Evolutionary conservation across 2,888 invertebrate genomes (phyloP).

Genomic region (Vannuccia rotundouncinata): DNA sequence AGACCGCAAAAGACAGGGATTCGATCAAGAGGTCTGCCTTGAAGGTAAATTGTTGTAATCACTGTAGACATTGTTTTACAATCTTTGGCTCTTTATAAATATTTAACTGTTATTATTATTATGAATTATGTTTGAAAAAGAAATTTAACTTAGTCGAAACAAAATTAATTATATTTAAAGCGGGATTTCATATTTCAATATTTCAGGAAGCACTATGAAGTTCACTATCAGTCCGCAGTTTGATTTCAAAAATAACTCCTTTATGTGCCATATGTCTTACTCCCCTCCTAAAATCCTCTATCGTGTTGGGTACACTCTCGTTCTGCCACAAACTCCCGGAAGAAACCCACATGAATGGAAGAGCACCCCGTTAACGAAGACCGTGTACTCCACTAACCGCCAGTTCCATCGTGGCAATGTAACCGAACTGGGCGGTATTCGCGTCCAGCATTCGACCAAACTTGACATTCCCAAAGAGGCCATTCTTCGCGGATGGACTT

Average conservation of each 20-base stretch:
- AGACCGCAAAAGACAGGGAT: neutral
- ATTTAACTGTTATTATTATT: neutral
- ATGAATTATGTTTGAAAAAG: neutral
- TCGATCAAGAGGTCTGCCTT: neutral
- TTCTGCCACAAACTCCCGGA: neutral
- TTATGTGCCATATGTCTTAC: neutral
- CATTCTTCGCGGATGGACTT: neutral
- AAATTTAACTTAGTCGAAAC: neutral
- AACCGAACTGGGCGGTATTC: neutral
- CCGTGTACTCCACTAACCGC: neutral
- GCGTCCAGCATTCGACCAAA: neutral
- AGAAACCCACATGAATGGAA: neutral
- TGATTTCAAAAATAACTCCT: neutral
- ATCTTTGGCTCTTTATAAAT: neutral
- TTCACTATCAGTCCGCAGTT: conserved; percentile 5
- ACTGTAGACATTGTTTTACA: neutral
- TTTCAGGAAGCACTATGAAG: neutral
- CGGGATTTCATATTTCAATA: neutral
- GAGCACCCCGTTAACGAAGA: neutral
- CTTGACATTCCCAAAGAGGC: neutral
- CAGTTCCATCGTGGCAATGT: neutral
- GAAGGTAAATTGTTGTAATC: neutral
- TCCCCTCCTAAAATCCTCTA: neutral
- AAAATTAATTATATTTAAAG: neutral
- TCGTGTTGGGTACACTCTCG: neutral